phyloP scores from a whole-genome alignment of 1,140 invertebrate genomes.

The Eciton burchellii region DNA sequence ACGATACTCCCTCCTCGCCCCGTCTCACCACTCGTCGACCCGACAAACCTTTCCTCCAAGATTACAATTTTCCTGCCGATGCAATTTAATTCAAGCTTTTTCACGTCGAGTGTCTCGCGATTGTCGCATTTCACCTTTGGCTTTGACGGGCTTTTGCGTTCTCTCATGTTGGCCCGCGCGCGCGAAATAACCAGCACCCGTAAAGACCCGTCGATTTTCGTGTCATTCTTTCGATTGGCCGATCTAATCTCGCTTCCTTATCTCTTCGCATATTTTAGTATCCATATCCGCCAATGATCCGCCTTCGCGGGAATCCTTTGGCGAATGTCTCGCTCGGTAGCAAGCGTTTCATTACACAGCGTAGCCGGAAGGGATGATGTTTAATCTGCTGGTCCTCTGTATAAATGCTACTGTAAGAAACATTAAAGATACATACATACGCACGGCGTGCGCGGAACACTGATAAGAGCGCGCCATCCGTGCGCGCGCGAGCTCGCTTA shows the following conservation, averaged over 20 bases:
- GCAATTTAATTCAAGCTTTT: background rate
- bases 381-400: conserved; percentile 73
- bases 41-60: conserved; percentile 1
- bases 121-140: background rate
- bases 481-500: background rate
- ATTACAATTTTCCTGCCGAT: background rate
- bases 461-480: background rate
- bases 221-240: conserved; percentile 51
- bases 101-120: background rate
- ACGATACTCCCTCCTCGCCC: background rate
- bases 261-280: conserved; percentile 57
- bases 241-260: background rate
- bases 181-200: background rate
- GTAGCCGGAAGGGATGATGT: conserved; percentile 70
- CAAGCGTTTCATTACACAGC: conserved; percentile 71
- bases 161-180: background rate
- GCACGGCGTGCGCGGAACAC: conserved; percentile 8
- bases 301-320: conserved; percentile 16
- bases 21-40: background rate
- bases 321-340: conserved; percentile 47
- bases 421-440: conserved; percentile 57
- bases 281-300: conserved; percentile 1
- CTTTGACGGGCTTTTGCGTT: background rate
- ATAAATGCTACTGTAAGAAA: conserved; percentile 72
- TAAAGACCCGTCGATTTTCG: background rate